Percentiles rank a stretch among this genome's conserved stretches.
phyloP scores from a whole-genome alignment of 2,113 vertebrate species.

The Heterocephalus glaber region DNA sequence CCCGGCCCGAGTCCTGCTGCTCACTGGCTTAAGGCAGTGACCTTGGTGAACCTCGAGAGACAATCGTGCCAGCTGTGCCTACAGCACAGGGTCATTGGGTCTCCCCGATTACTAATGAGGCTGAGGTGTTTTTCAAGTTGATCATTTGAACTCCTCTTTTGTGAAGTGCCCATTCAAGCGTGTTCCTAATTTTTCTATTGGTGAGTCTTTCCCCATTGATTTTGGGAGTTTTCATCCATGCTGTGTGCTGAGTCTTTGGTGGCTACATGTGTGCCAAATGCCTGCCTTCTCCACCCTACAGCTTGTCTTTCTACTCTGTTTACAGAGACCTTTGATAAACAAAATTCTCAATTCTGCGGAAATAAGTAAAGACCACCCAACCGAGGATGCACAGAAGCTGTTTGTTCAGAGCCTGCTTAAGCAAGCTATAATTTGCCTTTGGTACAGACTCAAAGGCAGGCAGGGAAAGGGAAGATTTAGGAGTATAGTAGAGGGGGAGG shows the following conservation, averaged over 20 bases:
- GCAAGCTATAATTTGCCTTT: background rate
- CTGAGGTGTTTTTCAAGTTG: background rate
- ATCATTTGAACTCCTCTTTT: background rate
- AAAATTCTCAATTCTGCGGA: background rate
- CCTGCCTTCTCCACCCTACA: background rate
- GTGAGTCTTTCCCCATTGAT: background rate
- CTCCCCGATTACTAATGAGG: background rate
- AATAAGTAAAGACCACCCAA: background rate
- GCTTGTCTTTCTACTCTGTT: background rate
- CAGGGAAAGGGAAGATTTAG: background rate
- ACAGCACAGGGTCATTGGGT: too few species aligned
- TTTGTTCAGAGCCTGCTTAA: background rate
- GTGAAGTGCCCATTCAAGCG: background rate
- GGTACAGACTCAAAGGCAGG: background rate
- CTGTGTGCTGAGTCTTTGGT: background rate
- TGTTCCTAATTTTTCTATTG: background rate
- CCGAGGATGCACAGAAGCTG: background rate
- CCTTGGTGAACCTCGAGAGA: background rate
- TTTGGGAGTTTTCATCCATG: background rate
- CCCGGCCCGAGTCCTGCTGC: background rate
- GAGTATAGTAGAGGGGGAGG: background rate
- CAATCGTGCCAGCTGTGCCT: background rate
- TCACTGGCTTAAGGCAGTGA: fast-evolving
- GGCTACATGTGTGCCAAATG: background rate
- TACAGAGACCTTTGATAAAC: background rate